A percentile compares a stretch with the other conserved stretches of the same genome.
These are phyloP conservation scores for Drosophila pectinifera DNA, from an alignment of 1,140 invertebrate genomes.

Conservation along the genomic window DNA sequence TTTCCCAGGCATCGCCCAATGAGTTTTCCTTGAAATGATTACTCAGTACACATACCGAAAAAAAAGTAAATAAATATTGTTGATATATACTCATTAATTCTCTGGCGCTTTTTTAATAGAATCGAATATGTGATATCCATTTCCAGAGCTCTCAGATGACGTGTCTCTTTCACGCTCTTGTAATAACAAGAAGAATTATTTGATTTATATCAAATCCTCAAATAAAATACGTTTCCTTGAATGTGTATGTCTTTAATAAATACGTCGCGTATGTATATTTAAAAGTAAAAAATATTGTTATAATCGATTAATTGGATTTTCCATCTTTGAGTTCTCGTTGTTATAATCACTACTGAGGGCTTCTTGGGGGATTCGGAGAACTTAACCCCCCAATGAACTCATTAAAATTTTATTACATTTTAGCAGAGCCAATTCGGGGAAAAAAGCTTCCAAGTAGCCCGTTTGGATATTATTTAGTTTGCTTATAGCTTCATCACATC, in stretches of 20 bases:
- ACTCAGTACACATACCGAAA: slow-evolving; percentile 5
- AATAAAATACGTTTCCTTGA: not conserved
- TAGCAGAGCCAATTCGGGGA: not conserved
- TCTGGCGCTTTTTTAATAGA: too few relatives aligned
- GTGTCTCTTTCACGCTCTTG: too few relatives aligned
- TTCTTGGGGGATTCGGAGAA: too few relatives aligned
- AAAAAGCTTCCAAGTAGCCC: not conserved
- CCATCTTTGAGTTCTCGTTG: slow-evolving; percentile 36
- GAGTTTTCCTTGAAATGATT: slow-evolving; percentile 4
- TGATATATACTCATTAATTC: not conserved
- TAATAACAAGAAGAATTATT: not conserved
- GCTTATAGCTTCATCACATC: slow-evolving; percentile 83
- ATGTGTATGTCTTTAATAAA: slow-evolving; percentile 60
- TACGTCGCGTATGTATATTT: slow-evolving; percentile 76
- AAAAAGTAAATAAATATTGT: not conserved
- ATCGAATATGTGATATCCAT: too few relatives aligned
- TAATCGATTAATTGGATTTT: slow-evolving; percentile 42
- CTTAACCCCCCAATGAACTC: too few relatives aligned
- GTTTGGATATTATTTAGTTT: slow-evolving; percentile 6
- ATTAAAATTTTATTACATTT: slow-evolving; percentile 6
- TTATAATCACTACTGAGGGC: slow-evolving; percentile 30
- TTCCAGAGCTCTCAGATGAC: too few relatives aligned
- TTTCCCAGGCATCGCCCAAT: not conserved
- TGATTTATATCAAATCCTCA: slow-evolving; percentile 1
- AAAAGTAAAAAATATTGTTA: slow-evolving; percentile 61